Percentiles rank a stretch among this genome's conserved stretches.
Evolutionary conservation across 2,113 vertebrate species (phyloP).

Genomic region (Phrynocephalus versicolor): DNA sequence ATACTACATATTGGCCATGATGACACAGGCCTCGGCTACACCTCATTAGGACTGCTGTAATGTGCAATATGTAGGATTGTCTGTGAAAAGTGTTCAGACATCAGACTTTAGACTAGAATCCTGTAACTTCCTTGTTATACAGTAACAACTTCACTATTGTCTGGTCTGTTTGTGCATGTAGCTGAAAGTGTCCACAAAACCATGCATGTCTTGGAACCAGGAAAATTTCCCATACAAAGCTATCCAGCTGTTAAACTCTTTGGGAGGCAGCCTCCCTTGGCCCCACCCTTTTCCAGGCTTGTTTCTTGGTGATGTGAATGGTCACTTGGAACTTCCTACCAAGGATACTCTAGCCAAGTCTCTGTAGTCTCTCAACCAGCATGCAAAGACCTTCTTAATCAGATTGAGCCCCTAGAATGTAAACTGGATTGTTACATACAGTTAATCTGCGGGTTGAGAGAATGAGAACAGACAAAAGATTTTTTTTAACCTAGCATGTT

Average conservation of each 20-base stretch:
- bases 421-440: not conserved
- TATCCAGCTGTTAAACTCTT: too few relatives aligned
- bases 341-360: not conserved
- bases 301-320: not conserved
- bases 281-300: not conserved
- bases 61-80: not conserved
- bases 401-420: not conserved
- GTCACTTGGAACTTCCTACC: not conserved
- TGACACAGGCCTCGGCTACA: not conserved
- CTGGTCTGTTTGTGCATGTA: not conserved
- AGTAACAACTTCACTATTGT: not conserved
- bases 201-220: not conserved
- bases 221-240: not conserved
- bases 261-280: not conserved
- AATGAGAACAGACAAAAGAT: too few relatives aligned
- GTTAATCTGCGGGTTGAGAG: too few relatives aligned
- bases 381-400: not conserved
- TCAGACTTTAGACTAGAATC: not conserved
- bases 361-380: not conserved
- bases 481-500: too few relatives aligned
- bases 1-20: not conserved
- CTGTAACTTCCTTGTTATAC: not conserved
- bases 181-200: not conserved
- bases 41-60: not conserved
- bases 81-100: not conserved